Evolutionary conservation across 2,113 vertebrate genomes (phyloP).

Genomic region (Ivindomyrus marchei): DNA sequence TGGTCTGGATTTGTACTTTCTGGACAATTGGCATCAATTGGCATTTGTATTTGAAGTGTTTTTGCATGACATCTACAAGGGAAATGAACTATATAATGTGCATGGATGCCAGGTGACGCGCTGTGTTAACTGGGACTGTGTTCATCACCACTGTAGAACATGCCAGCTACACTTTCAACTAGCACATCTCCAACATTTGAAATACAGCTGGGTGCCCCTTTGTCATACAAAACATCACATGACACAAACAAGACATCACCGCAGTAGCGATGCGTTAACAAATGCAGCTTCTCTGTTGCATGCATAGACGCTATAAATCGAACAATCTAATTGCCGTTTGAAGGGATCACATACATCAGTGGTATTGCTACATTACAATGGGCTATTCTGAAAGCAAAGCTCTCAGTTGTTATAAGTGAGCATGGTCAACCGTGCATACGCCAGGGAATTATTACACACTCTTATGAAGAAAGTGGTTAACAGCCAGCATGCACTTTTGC

Average conservation of each 20-base stretch:
- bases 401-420: not conserved
- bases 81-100: not conserved
- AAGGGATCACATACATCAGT: not conserved
- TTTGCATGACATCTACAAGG: not conserved
- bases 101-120: not conserved
- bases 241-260: not conserved
- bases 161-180: not conserved
- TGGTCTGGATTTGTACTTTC: too few relatives aligned
- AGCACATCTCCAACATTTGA: not conserved
- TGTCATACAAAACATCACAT: not conserved
- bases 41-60: not conserved
- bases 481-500: not conserved
- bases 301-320: not conserved
- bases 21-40: not conserved
- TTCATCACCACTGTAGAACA: not conserved
- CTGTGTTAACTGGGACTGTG: not conserved
- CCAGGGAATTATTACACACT: not conserved
- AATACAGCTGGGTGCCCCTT: too few relatives aligned
- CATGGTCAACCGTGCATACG: not conserved
- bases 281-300: not conserved
- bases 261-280: not conserved
- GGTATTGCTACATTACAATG: not conserved
- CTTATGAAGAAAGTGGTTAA: not conserved
- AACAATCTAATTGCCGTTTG: not conserved
- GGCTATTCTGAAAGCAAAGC: not conserved